Conservation (phyloP, 2,113 vertebrate species). For the Myiopsitta monachus region DNA sequence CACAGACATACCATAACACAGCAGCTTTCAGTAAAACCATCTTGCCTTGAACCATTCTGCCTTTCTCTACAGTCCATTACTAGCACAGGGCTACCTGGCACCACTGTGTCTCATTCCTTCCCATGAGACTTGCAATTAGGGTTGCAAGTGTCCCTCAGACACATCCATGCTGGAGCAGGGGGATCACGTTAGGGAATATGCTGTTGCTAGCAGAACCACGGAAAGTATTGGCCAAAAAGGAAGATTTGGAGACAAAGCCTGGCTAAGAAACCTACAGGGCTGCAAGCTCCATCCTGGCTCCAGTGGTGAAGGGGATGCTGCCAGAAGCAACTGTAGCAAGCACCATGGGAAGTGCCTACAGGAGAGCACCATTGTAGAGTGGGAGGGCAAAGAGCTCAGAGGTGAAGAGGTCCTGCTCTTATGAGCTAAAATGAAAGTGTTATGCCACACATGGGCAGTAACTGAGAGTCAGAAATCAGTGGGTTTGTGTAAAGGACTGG, state of each 20-base stretch:
- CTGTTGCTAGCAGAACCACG: not conserved
- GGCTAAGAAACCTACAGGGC: not conserved
- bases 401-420: not conserved
- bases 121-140: not conserved
- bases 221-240: not conserved
- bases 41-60: not conserved
- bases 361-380: not conserved
- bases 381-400: not conserved
- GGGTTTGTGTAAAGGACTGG: not conserved
- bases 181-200: not conserved
- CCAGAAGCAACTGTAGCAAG: not conserved
- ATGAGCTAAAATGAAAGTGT: not conserved
- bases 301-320: not conserved
- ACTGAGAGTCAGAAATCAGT: not conserved
- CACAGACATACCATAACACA: not conserved
- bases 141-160: not conserved
- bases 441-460: not conserved
- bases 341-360: too few species aligned
- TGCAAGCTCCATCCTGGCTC: not conserved
- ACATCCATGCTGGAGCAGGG: not conserved
- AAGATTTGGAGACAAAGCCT: not conserved
- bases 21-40: not conserved
- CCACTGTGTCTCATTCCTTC: not conserved
- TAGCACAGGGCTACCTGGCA: not conserved
- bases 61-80: not conserved